phyloP scores from a whole-genome alignment of 92 coral and sea anemone genomes.

The Epizoanthus rinbou region DNA sequence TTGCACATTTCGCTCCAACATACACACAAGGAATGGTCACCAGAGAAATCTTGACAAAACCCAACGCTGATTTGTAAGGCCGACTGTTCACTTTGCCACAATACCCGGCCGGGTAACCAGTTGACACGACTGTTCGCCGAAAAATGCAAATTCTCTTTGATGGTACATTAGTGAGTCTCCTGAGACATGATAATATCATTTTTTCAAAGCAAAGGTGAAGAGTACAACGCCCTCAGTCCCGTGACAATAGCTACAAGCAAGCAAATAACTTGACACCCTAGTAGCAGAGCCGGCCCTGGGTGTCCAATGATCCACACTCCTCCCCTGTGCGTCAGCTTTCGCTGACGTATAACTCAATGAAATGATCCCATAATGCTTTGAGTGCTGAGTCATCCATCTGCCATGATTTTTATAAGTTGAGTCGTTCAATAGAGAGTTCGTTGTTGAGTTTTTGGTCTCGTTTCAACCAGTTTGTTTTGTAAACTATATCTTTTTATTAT shows the following conservation, averaged over 20 bases:
- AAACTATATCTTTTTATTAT: constrained; percentile 15
- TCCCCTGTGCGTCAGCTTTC: too few relatives aligned
- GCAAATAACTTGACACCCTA: too few relatives aligned
- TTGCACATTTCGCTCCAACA: constrained; percentile 80
- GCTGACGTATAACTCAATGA: too few relatives aligned
- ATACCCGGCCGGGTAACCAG: neutral
- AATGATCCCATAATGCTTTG: constrained; percentile 27
- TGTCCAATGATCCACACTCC: neutral
- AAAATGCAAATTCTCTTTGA: neutral
- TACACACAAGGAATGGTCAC: constrained; percentile 63
- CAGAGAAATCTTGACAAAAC: constrained; percentile 53
- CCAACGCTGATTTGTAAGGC: constrained; percentile 36
- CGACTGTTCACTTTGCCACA: constrained; percentile 38
- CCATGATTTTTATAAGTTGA: constrained; percentile 4
- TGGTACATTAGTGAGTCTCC: constrained; percentile 13
- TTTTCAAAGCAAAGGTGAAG: neutral
- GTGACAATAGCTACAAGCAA: too few relatives aligned
- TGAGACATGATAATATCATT: constrained; percentile 32
- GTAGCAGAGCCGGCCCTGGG: too few relatives aligned
- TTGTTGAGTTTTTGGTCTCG: neutral
- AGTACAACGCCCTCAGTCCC: neutral
- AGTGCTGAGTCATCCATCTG: constrained; percentile 5
- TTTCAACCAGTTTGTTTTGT: constrained; percentile 28
- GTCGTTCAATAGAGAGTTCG: neutral
- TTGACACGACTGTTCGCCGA: constrained; percentile 23